Conservation (phyloP, 2,888 invertebrate genomes). For the Sceliomorpha sp. region DNA sequence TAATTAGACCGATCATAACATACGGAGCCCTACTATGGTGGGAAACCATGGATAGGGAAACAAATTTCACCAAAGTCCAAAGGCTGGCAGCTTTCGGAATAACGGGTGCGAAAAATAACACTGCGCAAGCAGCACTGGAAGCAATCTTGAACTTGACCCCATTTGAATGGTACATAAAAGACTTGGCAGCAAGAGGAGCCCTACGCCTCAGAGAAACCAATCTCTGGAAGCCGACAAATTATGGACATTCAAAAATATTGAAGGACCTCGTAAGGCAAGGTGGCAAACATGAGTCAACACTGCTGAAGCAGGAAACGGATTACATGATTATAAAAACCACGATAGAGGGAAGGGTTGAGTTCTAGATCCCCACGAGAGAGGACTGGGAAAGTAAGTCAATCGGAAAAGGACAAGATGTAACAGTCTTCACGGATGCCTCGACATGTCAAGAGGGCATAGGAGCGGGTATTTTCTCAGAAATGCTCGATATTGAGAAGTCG, state of each 20-base stretch:
- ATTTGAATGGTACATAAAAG: conserved; percentile 13
- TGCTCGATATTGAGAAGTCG: conserved; percentile 14
- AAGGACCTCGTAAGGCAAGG: too few relatives aligned
- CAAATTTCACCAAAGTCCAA: conserved; percentile 25
- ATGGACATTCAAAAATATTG: conserved; percentile 7
- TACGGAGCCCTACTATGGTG: conserved; percentile 38
- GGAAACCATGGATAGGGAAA: conserved; percentile 12
- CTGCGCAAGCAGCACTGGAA: conserved; percentile 7
- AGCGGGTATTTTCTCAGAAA: background rate
- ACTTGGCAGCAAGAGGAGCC: conserved; percentile 22
- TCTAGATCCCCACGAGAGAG: conserved; percentile 1
- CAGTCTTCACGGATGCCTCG: background rate
- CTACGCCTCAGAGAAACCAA: conserved; percentile 47
- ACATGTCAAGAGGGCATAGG: too few relatives aligned
- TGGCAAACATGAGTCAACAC: too few relatives aligned
- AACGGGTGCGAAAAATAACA: conserved; percentile 34
- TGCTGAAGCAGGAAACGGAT: too few relatives aligned
- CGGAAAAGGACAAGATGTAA: conserved; percentile 5
- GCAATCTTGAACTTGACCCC: conserved; percentile 10
- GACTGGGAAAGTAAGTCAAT: conserved; percentile 3
- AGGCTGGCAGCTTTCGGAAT: conserved; percentile 31
- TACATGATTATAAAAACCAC: background rate
- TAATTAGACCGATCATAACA: conserved; percentile 26
- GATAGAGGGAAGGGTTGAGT: background rate
- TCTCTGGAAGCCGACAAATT: too few relatives aligned